Evolutionary conservation across 2,113 vertebrate genomes (phyloP), one percentile per base, ranked within the genome.

Genomic region (Epinephelus lanceolatus): DNA sequence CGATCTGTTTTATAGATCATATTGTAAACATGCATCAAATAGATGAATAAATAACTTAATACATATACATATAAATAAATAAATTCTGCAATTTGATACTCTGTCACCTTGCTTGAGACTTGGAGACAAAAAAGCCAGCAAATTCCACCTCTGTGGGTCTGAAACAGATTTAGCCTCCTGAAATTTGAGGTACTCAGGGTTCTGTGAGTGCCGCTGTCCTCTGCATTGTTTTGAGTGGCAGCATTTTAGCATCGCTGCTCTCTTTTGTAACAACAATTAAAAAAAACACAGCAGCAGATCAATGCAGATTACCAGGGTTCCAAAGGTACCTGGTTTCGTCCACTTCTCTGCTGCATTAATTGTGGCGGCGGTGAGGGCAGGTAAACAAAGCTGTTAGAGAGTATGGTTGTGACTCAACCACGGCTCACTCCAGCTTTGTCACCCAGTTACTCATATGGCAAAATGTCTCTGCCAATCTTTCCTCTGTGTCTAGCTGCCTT

Each of bases 301-400:
- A 90, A 71, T 82, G 75, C 80, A 80, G 86, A 89, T 86, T 67
- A 84, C 63, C 72, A 84, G 83, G 78, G 83, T 80, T 90, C 80
- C 79, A 79, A 76, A 80, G 83, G 78, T 88, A 78, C 85, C 89
- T 87, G 81, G 84, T 78, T 82, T 45, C 15, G 78, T 82, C 82
- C 86, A 91, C 89, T 92, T 74, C 84, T 89, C 71, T 51, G 86
- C 83, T 85, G 88, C 86, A 90, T 87, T 89, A 89, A 93, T 91
- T 79, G 82, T 86, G 84, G 71, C 89, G 78, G 78, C 88, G 80
- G 75, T 66, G 75, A 87, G 93, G 91, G 86, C 92, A 91, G 83
- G 80, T 93, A 94, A 94, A 94, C 93, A 94, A 94, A 93, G 90
- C 91, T 92, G 86, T 89, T 91, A 61, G 81, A 85, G 88, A 88